A percentile compares a stretch with the other conserved stretches of the same genome.
Conservation (phyloP, 2,888 invertebrate species). For the Dolichomitus sp. region DNA sequence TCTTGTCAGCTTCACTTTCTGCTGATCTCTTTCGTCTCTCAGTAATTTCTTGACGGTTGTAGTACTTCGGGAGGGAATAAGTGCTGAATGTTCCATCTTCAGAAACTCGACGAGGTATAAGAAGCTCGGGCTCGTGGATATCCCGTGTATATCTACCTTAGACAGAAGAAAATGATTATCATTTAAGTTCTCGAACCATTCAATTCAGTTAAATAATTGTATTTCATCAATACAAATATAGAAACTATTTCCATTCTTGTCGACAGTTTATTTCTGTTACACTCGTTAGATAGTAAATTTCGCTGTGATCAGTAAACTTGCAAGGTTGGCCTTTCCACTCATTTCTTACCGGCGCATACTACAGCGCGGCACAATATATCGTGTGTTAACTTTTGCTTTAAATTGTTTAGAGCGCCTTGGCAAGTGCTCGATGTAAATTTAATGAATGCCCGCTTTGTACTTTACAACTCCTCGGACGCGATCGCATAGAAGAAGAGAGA, state of each 20-base stretch:
- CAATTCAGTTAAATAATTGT: neutral
- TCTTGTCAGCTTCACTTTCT: slow-evolving; percentile 67
- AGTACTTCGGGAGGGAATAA: slow-evolving; percentile 86
- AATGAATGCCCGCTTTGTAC: slow-evolving; percentile 65
- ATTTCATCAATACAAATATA: neutral
- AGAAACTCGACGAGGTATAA: slow-evolving; percentile 86
- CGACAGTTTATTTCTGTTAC: neutral
- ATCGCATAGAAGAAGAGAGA: slow-evolving; percentile 9
- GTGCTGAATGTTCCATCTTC: slow-evolving; percentile 85
- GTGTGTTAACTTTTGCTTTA: slow-evolving; percentile 63
- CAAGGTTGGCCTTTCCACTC: slow-evolving; percentile 4
- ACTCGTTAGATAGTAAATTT: slow-evolving; percentile 41
- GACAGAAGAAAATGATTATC: neutral
- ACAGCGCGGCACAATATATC: slow-evolving; percentile 29
- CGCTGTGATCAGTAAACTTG: slow-evolving; percentile 21
- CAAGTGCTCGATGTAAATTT: slow-evolving; percentile 67
- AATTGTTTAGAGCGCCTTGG: slow-evolving; percentile 63
- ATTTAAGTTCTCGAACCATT: neutral
- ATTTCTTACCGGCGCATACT: neutral
- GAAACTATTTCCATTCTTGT: neutral
- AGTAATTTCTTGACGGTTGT: slow-evolving; percentile 77
- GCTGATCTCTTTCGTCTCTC: slow-evolving; percentile 74
- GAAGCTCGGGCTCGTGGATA: slow-evolving; percentile 85
- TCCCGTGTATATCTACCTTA: slow-evolving; percentile 86
- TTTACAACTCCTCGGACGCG: slow-evolving; percentile 53